Base-by-base conservation (phyloP, 2,113 vertebrate species). In the Cygnus atratus region DNA sequence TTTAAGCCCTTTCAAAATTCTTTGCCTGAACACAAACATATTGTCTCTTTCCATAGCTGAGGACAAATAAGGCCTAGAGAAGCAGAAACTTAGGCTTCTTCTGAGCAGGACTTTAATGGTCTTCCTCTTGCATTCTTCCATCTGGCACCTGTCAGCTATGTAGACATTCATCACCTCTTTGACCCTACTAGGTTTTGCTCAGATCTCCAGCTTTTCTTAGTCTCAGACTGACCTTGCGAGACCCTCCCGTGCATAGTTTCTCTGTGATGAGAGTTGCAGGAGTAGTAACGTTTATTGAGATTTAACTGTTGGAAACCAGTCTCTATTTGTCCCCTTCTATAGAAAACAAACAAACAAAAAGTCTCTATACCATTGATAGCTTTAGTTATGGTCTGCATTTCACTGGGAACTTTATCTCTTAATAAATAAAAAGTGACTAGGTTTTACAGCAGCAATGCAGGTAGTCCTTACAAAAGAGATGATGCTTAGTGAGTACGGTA, bases 401-500 rank as follows among this genome's bases (percentile, higher is more conserved):
- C 4, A 6, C 2, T 4, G 33, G 24, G 24, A 35, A 20, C 13
- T 31, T 31, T 15, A 39, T 29, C 43, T 46, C 41, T 43, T 3
- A 6, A 8, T 54, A 25, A 18, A 43, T 22, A 0, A 20, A 13
- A 6, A 0, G 2, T 12, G 43, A 6, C 6, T 6, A 4, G 9
- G 52, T 7, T 1, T 25, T 11, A 1, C 7, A 2, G 28, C 10
- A 25, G 59, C 54, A 18, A 8, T 1, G 57, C 52, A 52, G 83
- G 29, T 19, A 25, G 9, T 9, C 17, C 11, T 72, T 16, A 18
- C 18, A 48, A 13, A 74, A 31, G 25, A 28, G 33, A n/a, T 10
- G 17, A 0, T 1, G 10, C 13, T 18, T 2, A 4, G 16, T 4
- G 4, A 17, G 8, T 4, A 16, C 16, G 46, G 8, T 8, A 2